Evolutionary conservation across 2,888 invertebrate species (phyloP), one percentile per base, ranked within the genome.

Genomic region (Dicycla oo): DNA sequence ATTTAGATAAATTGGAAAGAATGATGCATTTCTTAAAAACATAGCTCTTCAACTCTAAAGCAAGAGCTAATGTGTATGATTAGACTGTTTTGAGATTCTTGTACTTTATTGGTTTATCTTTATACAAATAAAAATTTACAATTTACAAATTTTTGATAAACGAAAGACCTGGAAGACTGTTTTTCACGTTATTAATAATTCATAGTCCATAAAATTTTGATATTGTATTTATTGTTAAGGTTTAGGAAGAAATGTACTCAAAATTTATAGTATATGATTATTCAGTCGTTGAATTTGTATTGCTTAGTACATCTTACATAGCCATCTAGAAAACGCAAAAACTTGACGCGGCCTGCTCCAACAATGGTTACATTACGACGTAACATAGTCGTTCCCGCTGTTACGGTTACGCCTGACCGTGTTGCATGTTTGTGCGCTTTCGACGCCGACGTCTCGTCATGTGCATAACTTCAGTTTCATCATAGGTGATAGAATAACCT

Each of bases 141-240:
- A 93, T 95, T 95, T 95, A 95, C 95, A 95, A 94, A 91, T 90
- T 94, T 95, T 95, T 94, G 91, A 95, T 94, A 93, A 93, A 91
- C 92, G 91, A 93, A 92, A 93, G 89, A 88, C 94, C 94, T 91
- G 94, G 91, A 95, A 96, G 95, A 95, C 95, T 95, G 95, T 95
- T 95, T 94, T 95, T 95, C 93, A 93, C 89, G 89, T 92, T 93
- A 93, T 92, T 91, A 87, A 91, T 94, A 92, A 91, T 92, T 91
- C 92, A 93, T 95, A 95, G 95, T 93, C 93, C 93, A 93, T 95
- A 94, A 93, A 90, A 84, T 93, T 94, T 95, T 94, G 92, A 95
- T 94, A 95, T 92, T 91, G 87, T 94, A 94, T 94, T 94, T 88
- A 91, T 93, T 92, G 87, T 93, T 95, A 94, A 94, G 93, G 86